Percentiles rank a stretch among this genome's conserved stretches.
phyloP scores from a whole-genome alignment of 2,888 invertebrate species.

The Panopea generosa region DNA sequence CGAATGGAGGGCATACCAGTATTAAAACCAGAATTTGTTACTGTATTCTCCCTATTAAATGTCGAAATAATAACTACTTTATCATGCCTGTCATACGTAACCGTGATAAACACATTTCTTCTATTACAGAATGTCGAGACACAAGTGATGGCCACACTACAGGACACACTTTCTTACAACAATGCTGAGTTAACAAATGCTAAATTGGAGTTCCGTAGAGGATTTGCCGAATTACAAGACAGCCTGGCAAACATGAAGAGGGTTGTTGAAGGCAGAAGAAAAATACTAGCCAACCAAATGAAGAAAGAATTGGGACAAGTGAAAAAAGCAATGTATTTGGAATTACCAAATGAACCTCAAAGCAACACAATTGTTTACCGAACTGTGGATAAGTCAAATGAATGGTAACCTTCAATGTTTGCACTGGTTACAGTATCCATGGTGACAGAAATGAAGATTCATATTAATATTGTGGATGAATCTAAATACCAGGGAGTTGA shows the following conservation, averaged over 20 bases:
- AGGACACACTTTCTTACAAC: conserved; percentile 68
- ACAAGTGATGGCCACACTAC: conserved; percentile 70
- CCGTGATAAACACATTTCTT: no score
- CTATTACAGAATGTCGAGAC: conserved; percentile 65
- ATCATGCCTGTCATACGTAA: no score
- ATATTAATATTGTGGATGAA: background rate
- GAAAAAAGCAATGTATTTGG: conserved; percentile 77
- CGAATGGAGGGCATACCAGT: no score
- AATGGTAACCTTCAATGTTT: conserved; percentile 17
- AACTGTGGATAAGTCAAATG: conserved; percentile 31
- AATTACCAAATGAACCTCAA: conserved; percentile 41
- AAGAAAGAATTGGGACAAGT: conserved; percentile 83
- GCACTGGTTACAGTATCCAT: no score
- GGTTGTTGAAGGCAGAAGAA: conserved; percentile 83
- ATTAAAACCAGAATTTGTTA: no score
- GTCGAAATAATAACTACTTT: no score
- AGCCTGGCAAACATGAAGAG: conserved; percentile 82
- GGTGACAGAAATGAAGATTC: no score
- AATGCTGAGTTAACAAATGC: conserved; percentile 77
- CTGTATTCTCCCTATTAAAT: no score
- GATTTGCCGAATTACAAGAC: conserved; percentile 83
- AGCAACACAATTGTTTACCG: conserved; percentile 43
- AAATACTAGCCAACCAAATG: conserved; percentile 83
- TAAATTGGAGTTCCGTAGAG: conserved; percentile 82
- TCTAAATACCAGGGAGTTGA: background rate